Conservation (phyloP, 2,888 invertebrate species). For the Mactromeris polynyma region DNA sequence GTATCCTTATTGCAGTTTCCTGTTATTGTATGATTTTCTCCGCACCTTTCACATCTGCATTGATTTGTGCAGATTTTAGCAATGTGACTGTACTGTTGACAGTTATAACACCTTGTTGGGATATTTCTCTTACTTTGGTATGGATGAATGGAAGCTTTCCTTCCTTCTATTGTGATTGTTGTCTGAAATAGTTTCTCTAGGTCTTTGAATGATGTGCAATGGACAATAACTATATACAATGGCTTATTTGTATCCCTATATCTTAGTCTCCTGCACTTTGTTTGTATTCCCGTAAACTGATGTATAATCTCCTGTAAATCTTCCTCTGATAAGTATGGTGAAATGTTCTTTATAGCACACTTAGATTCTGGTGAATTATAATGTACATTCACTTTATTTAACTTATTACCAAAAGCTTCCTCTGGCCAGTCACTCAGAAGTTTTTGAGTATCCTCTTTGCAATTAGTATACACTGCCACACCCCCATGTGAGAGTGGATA, state of each 20-base stretch:
- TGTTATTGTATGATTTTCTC: not conserved
- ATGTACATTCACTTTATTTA: not conserved
- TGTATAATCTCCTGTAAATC: not conserved
- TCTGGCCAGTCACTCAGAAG: conserved; percentile 15
- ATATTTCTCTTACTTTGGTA: conserved; percentile 26
- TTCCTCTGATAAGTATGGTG: conserved; percentile 4
- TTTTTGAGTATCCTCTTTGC: conserved; percentile 12
- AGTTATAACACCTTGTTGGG: conserved; percentile 37
- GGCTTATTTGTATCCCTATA: conserved; percentile 33
- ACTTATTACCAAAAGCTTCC: conserved; percentile 6
- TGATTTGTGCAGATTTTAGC: conserved; percentile 12
- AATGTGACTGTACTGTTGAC: conserved; percentile 38
- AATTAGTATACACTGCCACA: conserved; percentile 15
- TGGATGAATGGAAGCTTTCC: not conserved
- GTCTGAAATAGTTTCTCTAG: not conserved
- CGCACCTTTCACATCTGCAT: conserved; percentile 29
- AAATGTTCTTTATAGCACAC: conserved; percentile 24
- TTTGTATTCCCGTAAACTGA: not conserved
- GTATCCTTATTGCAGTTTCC: not conserved
- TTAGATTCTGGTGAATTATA: not conserved
- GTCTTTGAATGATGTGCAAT: not conserved
- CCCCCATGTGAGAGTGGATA: conserved; percentile 38
- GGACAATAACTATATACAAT: conserved; percentile 23
- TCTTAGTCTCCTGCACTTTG: not conserved
- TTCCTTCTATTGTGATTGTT: not conserved